Evolutionary conservation across 2,888 invertebrate species (phyloP).

Genomic region (Linnaemya tessellans): DNA sequence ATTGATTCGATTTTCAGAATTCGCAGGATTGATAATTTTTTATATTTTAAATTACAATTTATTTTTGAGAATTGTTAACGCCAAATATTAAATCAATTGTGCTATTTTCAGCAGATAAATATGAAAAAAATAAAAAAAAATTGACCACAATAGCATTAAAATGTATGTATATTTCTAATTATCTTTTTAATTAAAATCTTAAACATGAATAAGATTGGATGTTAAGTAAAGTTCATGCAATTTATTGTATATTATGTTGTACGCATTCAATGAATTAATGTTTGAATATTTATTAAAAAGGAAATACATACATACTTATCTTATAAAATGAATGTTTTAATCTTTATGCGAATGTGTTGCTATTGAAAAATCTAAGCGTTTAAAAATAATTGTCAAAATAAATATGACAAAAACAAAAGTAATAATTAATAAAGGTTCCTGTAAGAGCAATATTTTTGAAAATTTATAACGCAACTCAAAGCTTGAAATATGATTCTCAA

Average conservation of each 20-base stretch:
- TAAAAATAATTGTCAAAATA: conserved; percentile 95
- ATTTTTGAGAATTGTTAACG: too few species aligned
- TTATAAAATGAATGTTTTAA: conserved; percentile 67
- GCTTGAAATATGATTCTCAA: conserved; percentile 98
- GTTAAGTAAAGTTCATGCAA: too few species aligned
- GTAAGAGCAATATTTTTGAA: conserved; percentile 92
- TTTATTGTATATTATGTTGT: too few species aligned
- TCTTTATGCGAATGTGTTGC: conserved; percentile 85
- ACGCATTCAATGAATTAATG: too few species aligned
- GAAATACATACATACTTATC: conserved; percentile 4
- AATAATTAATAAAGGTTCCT: conserved; percentile 96
- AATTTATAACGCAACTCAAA: conserved; percentile 95
- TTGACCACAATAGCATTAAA: too few species aligned
- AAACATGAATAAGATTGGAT: too few species aligned
- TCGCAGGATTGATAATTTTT: too few species aligned
- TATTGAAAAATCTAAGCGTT: conserved; percentile 98
- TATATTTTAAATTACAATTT: too few species aligned
- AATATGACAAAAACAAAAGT: conserved; percentile 95
- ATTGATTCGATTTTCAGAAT: too few species aligned
- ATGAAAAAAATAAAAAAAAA: too few species aligned
- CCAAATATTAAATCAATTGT: too few species aligned
- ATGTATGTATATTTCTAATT: not conserved
- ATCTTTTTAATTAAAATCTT: not conserved
- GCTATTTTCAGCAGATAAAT: too few species aligned
- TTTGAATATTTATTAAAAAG: conserved; percentile 1